phyloP scores from a whole-genome alignment of 1,140 invertebrate species.

The Drosophila nigrodunni region DNA sequence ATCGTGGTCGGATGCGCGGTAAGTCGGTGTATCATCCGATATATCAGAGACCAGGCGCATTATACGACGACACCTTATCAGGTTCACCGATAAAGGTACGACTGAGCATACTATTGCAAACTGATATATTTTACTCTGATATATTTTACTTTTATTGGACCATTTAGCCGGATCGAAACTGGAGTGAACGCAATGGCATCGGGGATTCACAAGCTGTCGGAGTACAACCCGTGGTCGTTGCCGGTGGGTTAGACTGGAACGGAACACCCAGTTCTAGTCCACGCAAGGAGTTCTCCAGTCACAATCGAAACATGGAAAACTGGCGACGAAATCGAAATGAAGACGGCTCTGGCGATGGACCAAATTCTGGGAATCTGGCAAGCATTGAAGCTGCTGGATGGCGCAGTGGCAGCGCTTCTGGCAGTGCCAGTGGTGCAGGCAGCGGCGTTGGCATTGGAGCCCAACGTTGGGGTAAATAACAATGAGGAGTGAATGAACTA shows the following conservation, averaged over 20 bases:
- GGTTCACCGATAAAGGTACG: slow-evolving; percentile 58
- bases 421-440: too few species aligned
- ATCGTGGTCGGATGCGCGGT: slow-evolving; percentile 87
- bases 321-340: slow-evolving; percentile 87
- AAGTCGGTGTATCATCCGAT: slow-evolving; percentile 84
- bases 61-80: slow-evolving; percentile 71
- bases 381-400: slow-evolving; percentile 61
- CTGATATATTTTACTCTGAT: not conserved
- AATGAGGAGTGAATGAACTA: not conserved
- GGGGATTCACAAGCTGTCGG: slow-evolving; percentile 79
- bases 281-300: slow-evolving; percentile 87
- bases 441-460: not conserved
- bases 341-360: slow-evolving; percentile 80
- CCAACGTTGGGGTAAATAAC: slow-evolving; percentile 72
- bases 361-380: slow-evolving; percentile 20
- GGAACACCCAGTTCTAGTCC: slow-evolving; percentile 86
- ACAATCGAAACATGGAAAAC: slow-evolving; percentile 87
- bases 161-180: slow-evolving; percentile 83
- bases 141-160: not conserved
- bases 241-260: slow-evolving; percentile 86
- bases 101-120: too few species aligned
- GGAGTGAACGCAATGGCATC: slow-evolving; percentile 88
- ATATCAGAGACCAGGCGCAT: slow-evolving; percentile 73
- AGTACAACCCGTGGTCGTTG: slow-evolving; percentile 66
- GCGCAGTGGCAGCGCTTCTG: slow-evolving; percentile 44